These are phyloP conservation scores for Rhagoletis pomonella DNA, from an alignment of 1,140 invertebrate species.

Conservation along the genomic window DNA sequence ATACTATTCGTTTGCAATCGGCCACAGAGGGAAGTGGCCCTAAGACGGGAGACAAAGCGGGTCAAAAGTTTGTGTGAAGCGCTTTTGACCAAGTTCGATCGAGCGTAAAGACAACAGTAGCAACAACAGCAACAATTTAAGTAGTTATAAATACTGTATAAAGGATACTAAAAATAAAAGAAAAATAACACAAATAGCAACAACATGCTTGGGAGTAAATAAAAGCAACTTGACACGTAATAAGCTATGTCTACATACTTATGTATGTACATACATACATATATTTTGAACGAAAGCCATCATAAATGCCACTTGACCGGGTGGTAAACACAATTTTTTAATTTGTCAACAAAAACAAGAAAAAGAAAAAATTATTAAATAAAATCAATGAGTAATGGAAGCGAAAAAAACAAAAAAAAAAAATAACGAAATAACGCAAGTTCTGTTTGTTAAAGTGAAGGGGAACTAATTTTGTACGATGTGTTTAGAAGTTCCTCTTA, in stretches of 20 bases:
- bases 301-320: constrained; percentile 32
- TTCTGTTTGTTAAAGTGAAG: too few relatives aligned
- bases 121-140: background rate
- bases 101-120: constrained; percentile 20
- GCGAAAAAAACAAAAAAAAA: background rate
- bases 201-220: background rate
- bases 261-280: background rate
- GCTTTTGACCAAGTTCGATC: constrained; percentile 40
- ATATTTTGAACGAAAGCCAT: constrained; percentile 10
- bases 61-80: constrained; percentile 21
- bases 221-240: constrained; percentile 7
- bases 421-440: background rate
- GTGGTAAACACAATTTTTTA: background rate
- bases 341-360: background rate
- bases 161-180: constrained; percentile 15
- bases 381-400: background rate
- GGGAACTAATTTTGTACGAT: too few relatives aligned
- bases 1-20: too few relatives aligned
- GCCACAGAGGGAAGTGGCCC: background rate
- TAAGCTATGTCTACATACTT: background rate
- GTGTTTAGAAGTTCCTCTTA: too few relatives aligned
- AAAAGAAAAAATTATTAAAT: background rate
- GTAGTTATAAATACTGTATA: background rate
- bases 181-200: background rate
- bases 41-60: background rate